phyloP scores from a whole-genome alignment of 1,140 invertebrate species.

The Octopus bimaculoides region DNA sequence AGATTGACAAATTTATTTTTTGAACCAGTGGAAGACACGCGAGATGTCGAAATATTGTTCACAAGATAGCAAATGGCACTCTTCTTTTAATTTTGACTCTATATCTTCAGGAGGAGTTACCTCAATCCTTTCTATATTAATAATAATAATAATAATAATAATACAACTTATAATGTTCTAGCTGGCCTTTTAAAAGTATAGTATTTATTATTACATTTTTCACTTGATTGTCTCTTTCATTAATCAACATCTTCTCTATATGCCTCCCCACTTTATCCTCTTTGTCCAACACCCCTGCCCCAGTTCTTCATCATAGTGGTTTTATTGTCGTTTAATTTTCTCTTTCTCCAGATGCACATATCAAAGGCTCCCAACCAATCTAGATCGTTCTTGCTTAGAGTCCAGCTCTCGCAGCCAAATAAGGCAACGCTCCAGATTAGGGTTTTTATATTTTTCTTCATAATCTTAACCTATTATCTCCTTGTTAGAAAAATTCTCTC shows the following conservation, averaged over 20 bases:
- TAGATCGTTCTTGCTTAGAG: no score
- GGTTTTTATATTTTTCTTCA: conserved; percentile 49
- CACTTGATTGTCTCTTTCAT: background rate
- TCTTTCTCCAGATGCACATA: background rate
- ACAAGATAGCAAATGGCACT: no score
- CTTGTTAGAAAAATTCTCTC: conserved; percentile 3
- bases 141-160: no score
- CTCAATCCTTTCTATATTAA: no score
- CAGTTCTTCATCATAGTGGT: background rate
- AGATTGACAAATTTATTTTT: no score
- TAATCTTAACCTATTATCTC: conserved; percentile 10
- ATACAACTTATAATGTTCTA: background rate
- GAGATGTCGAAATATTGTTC: no score
- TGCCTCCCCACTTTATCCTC: no score
- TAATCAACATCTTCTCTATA: background rate
- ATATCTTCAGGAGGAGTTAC: no score
- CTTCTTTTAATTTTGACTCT: no score
- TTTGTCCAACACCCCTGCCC: background rate
- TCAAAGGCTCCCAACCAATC: conserved; percentile 41
- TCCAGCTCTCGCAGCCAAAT: no score
- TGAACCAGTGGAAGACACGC: no score
- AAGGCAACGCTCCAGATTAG: conserved; percentile 43
- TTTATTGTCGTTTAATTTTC: background rate
- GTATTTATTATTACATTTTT: background rate
- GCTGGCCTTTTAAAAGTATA: background rate